Evolutionary conservation across 2,888 invertebrate species (phyloP).

Genomic region (Ophioninae sp.): DNA sequence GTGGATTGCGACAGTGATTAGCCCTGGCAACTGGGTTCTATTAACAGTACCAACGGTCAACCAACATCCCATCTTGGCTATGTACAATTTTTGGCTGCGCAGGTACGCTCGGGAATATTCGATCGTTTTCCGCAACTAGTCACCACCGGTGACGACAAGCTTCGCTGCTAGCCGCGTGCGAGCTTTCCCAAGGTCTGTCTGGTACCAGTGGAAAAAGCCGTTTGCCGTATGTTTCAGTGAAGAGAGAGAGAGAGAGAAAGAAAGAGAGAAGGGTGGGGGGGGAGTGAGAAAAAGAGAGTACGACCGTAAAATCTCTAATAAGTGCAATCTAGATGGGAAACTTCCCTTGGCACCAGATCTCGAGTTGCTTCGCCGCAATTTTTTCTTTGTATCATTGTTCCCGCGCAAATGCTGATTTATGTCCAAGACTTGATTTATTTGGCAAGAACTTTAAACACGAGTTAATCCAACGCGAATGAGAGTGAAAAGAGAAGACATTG

Average conservation of each 20-base stretch:
- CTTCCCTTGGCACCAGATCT: neutral
- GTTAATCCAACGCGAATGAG: neutral
- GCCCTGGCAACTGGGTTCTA: conserved; percentile 70
- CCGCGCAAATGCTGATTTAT: neutral
- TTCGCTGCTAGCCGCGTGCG: conserved; percentile 6
- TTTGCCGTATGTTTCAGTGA: neutral
- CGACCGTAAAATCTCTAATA: neutral
- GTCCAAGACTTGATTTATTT: neutral
- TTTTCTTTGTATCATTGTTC: neutral
- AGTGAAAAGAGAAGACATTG: neutral
- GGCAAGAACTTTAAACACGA: neutral
- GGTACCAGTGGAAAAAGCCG: conserved; percentile 35
- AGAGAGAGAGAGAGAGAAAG: neutral
- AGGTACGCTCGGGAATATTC: neutral
- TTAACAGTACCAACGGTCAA: conserved; percentile 67
- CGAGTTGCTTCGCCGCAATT: neutral
- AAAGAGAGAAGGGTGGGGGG: too few relatives aligned
- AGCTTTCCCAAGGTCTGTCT: conserved; percentile 32
- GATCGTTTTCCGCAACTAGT: conserved; percentile 26
- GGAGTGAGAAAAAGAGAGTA: too few relatives aligned
- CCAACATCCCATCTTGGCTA: conserved; percentile 62
- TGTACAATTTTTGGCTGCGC: conserved; percentile 17
- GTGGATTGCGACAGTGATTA: conserved; percentile 71
- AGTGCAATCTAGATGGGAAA: conserved; percentile 6
- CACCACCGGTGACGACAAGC: conserved; percentile 32